Evolutionary conservation across 2,113 vertebrate species (phyloP).

Genomic region (Cervus canadensis): DNA sequence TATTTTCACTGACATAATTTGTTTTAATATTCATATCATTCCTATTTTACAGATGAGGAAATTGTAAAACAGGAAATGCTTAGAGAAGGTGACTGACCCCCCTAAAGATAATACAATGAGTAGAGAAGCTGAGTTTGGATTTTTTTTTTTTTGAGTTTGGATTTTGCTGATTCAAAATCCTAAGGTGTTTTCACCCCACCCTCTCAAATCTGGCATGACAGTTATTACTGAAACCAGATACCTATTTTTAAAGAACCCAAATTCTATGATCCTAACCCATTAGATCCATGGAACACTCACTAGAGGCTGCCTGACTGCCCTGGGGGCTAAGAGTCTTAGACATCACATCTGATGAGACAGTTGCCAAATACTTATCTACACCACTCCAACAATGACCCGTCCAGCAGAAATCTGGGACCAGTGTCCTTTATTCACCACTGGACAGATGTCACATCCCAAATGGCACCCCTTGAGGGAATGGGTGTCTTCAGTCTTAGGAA

Average conservation of each 20-base stretch:
- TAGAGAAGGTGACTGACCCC: neutral
- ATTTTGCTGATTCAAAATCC: neutral
- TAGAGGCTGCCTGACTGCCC: neutral
- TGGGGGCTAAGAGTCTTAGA: neutral
- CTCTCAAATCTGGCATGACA: neutral
- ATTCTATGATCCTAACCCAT: neutral
- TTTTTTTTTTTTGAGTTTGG: neutral
- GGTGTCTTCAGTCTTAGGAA: neutral
- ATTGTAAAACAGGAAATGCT: neutral
- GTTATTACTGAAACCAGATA: neutral
- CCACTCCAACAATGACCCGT: neutral
- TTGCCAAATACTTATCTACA: neutral
- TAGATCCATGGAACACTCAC: neutral
- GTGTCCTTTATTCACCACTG: neutral
- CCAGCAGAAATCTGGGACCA: neutral
- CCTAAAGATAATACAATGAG: neutral
- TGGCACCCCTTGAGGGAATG: neutral
- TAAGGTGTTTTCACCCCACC: neutral
- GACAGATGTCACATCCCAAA: neutral
- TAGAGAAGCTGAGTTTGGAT: neutral
- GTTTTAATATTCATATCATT: neutral
- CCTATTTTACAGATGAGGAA: neutral
- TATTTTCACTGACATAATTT: neutral
- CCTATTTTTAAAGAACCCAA: neutral
- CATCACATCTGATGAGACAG: neutral